A percentile compares a stretch with the other conserved stretches of the same genome.
These are phyloP conservation scores for Bombus fervidus DNA, from an alignment of 1,140 invertebrate species.

Conservation along the genomic window DNA sequence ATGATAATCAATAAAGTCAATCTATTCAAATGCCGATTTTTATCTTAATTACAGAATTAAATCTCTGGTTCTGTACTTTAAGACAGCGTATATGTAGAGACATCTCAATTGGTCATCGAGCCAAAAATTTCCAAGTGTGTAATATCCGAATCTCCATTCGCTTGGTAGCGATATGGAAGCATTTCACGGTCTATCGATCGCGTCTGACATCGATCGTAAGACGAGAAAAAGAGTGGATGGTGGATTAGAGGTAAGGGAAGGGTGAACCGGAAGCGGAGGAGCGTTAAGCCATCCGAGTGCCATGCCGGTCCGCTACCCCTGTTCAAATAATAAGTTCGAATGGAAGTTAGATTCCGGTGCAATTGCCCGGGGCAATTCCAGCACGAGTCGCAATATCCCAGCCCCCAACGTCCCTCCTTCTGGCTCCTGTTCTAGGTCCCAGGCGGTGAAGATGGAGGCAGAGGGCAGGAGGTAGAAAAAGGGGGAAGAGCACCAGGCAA, in stretches of 20 bases:
- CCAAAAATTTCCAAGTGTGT: background rate
- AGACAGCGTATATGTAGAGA: background rate
- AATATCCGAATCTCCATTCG: background rate
- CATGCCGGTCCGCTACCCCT: conserved; percentile 59
- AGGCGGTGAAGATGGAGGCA: conserved; percentile 31
- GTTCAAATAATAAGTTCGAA: conserved; percentile 79
- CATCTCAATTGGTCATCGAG: background rate
- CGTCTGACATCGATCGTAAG: conserved; percentile 22
- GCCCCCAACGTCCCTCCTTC: background rate
- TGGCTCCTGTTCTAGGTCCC: background rate
- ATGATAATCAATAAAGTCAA: background rate
- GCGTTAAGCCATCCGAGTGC: conserved; percentile 65
- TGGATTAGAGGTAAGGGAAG: conserved; percentile 7
- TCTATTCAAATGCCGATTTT: background rate
- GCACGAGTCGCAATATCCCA: conserved; percentile 73
- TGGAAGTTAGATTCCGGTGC: conserved; percentile 71
- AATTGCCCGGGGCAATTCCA: conserved; percentile 71
- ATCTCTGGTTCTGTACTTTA: background rate
- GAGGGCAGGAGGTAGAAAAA: conserved; percentile 31
- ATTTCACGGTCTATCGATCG: conserved; percentile 52
- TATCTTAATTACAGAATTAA: background rate
- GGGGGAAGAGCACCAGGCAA: conserved; percentile 30
- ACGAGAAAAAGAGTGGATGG: background rate
- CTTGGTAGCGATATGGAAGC: background rate
- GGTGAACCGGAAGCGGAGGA: conserved; percentile 49